Evolutionary conservation across 2,888 invertebrate genomes (phyloP).

Genomic region (Epinotia ramella): DNA sequence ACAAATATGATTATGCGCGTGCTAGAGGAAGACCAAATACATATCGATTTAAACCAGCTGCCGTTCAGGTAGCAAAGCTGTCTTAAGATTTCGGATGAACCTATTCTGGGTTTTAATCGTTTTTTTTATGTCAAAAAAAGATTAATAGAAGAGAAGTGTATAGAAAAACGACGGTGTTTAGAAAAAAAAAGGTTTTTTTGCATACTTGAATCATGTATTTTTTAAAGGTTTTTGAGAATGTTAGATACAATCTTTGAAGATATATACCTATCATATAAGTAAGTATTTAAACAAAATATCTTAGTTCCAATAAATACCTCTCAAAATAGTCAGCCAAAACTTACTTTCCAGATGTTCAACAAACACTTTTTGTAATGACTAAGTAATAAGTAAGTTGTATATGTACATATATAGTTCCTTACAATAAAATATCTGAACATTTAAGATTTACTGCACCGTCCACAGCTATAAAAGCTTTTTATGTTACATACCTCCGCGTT

Average conservation of each 20-base stretch:
- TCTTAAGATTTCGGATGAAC: slow-evolving; percentile 64
- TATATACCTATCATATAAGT: neutral
- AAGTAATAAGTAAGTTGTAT: neutral
- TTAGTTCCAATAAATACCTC: too few species aligned
- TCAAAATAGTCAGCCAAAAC: too few species aligned
- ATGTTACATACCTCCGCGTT: too few species aligned
- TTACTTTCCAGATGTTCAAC: too few species aligned
- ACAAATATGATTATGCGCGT: slow-evolving; percentile 44
- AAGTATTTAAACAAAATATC: too few species aligned
- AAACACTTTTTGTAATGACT: neutral
- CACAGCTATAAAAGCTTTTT: neutral
- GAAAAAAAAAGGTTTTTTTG: slow-evolving; percentile 28
- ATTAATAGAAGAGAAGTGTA: slow-evolving; percentile 38
- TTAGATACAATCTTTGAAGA: neutral
- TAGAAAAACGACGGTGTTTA: slow-evolving; percentile 34
- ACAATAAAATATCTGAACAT: neutral
- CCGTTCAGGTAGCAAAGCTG: slow-evolving; percentile 71
- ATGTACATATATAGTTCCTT: too few species aligned
- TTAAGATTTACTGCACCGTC: neutral
- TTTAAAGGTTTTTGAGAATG: neutral
- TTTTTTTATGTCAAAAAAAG: slow-evolving; percentile 52
- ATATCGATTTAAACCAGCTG: slow-evolving; percentile 81
- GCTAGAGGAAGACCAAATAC: slow-evolving; percentile 59
- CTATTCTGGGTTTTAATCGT: slow-evolving; percentile 64
- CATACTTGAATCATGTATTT: neutral